Evolutionary conservation across 1,140 invertebrate species (phyloP).

Genomic region (Philotrypesis tridentata): DNA sequence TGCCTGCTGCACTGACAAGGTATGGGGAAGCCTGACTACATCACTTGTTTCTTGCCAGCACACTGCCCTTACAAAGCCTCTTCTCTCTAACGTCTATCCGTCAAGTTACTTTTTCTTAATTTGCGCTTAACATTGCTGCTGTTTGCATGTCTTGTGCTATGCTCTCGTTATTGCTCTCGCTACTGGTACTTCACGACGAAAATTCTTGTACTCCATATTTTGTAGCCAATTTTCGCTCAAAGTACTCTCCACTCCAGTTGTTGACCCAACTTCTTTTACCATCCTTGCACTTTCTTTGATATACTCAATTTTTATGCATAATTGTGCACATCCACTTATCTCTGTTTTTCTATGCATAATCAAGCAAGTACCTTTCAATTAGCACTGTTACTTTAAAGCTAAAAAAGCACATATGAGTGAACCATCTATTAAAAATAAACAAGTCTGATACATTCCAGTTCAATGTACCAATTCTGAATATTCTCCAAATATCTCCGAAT

Average conservation of each 20-base stretch:
- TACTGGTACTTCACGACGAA: neutral
- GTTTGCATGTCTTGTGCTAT: neutral
- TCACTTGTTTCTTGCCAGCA: neutral
- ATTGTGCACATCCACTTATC: neutral
- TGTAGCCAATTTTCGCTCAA: no score
- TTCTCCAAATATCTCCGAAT: conserved; percentile 7
- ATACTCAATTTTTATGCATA: neutral
- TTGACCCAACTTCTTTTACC: neutral
- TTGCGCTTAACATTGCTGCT: neutral
- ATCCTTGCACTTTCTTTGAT: neutral
- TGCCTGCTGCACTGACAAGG: conserved; percentile 68
- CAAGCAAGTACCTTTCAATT: neutral
- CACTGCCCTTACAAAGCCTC: neutral
- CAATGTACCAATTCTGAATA: conserved; percentile 1
- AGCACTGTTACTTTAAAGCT: conserved; percentile 15
- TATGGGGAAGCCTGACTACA: conserved; percentile 64
- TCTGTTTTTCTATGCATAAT: no score
- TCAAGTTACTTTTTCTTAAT: neutral
- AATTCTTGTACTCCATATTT: no score
- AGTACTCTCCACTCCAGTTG: no score
- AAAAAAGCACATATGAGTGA: neutral
- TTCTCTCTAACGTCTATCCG: conserved; percentile 2
- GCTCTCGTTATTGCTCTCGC: no score
- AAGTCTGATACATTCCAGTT: conserved; percentile 18
- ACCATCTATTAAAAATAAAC: neutral